A percentile compares a stretch with the other conserved stretches of the same genome.
Conservation (phyloP, 2,888 invertebrate species). For the Oxystoma pomonae region DNA sequence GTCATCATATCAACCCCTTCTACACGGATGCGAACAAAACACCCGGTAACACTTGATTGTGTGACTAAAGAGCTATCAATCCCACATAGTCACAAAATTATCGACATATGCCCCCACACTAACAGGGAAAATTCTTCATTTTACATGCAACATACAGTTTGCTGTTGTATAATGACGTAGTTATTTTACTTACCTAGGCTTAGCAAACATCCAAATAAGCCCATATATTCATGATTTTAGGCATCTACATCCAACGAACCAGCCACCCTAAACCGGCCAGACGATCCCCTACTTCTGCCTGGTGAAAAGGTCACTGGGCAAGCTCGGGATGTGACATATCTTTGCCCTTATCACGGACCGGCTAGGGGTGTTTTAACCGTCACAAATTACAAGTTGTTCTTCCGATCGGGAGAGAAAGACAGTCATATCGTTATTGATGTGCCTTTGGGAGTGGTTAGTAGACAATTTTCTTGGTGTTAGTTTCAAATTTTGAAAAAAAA, state of each 20-base stretch:
- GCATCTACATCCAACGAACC: constrained; percentile 35
- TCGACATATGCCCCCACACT: too few species aligned
- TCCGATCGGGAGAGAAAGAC: constrained; percentile 76
- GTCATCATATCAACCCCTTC: too few species aligned
- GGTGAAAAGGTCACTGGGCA: constrained; percentile 89
- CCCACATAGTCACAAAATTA: too few species aligned
- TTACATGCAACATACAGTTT: too few species aligned
- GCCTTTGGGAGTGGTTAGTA: constrained; percentile 86
- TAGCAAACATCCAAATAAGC: background rate
- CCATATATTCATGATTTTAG: constrained; percentile 18
- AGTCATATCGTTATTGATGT: constrained; percentile 80
- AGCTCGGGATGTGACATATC: constrained; percentile 88
- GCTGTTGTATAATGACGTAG: too few species aligned
- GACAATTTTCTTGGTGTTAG: background rate
- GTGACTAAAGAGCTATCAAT: too few species aligned
- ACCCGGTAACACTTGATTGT: too few species aligned
- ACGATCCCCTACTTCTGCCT: constrained; percentile 73
- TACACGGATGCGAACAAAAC: too few species aligned
- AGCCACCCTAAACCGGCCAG: constrained; percentile 47
- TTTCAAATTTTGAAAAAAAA: too few species aligned
- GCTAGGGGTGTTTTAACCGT: constrained; percentile 86
- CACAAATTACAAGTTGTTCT: constrained; percentile 93
- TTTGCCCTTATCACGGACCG: constrained; percentile 92
- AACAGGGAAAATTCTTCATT: too few species aligned
- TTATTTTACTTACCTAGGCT: too few species aligned